Conservation (phyloP, 2,888 invertebrate species). For the Neocrepidodera transversa region DNA sequence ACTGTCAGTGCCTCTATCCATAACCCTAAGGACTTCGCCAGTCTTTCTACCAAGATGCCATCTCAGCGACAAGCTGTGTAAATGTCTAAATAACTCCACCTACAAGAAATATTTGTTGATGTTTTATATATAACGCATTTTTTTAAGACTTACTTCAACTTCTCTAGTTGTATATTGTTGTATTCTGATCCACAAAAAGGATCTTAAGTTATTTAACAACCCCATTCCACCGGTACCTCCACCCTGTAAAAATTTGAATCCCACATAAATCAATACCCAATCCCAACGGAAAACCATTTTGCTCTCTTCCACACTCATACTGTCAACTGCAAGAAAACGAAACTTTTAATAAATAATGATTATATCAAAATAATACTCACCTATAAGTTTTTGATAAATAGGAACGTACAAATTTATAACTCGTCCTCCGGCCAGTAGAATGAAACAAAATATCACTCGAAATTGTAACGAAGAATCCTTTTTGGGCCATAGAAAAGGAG, state of each 20-base stretch:
- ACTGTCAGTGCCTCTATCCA: conserved; percentile 97
- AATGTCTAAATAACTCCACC: conserved; percentile 84
- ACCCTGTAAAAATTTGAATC: conserved; percentile 93
- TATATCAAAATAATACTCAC: conserved; percentile 63
- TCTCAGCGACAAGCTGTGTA: conserved; percentile 87
- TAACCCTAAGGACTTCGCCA: conserved; percentile 93
- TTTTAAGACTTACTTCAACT: conserved; percentile 72
- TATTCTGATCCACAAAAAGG: conserved; percentile 93
- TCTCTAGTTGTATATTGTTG: conserved; percentile 96
- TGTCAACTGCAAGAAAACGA: conserved; percentile 74
- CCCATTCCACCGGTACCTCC: conserved; percentile 94
- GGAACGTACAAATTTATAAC: conserved; percentile 91
- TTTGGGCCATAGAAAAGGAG: conserved; percentile 95
- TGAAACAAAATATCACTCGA: conserved; percentile 81
- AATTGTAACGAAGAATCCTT: conserved; percentile 79
- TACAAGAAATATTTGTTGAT: conserved; percentile 52
- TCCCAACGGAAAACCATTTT: conserved; percentile 82
- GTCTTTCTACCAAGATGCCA: conserved; percentile 97
- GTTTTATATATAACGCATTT: too few relatives aligned
- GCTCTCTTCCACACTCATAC: conserved; percentile 61
- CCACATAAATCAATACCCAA: conserved; percentile 83
- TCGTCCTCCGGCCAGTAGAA: conserved; percentile 79
- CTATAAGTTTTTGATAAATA: conserved; percentile 90
- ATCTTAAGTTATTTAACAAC: conserved; percentile 87
- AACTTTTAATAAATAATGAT: background rate